Evolutionary conservation across 2,797 vertebrate species (phyloP), one percentile per base, ranked within the genome.

Genomic region (Eidolon dupreanum): DNA sequence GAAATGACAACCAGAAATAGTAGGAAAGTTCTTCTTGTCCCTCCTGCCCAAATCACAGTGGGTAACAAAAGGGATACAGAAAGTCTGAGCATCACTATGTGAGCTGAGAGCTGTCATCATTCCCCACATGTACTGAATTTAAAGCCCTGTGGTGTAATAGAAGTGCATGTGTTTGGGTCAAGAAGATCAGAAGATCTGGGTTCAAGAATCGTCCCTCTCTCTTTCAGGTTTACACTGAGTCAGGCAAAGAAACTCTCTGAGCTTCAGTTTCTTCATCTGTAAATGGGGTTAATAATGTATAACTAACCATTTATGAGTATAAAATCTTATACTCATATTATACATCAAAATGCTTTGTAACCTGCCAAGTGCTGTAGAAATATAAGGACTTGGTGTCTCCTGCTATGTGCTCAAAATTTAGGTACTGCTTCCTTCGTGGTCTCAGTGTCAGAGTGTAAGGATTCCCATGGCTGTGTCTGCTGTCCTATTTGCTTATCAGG

Each of bases 1-100:
- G 87, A 95, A 95, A 87, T 96, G 71, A 95, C 65, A 94, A 43
- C 31, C 55, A 70, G 90, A 97, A 92, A 74, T 66, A 63, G 95
- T 94, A 97, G 1, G 33, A 24, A 55, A 61, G 74, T 66, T 57
- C 78, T 93, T 92, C 51, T 79, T 8, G 11, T 20, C 36, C 31
- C 59, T 92, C 61, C 46, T 15, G 43, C 19, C 16, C 28, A 8
- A 68, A 41, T 10, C 5, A 2, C 33, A 38, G 22, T 3, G 15
- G 20, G 33, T 68, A 87, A 57, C 57, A 74, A 90, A 77, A 57
- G 28, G 46, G 20, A 77, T 55, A 31, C 92, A 90, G 87, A 16
- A 82, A 57, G 19, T 66, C 49, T 17, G 31, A 85, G 17, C 38
- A 59, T 43, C 17, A 20, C 51, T 46, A 8, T 31, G 55, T 73